Percentiles rank a stretch among this genome's conserved stretches.
These are phyloP conservation scores for Anguilla megastoma DNA, from an alignment of 2,797 vertebrate species.

Conservation along the genomic window DNA sequence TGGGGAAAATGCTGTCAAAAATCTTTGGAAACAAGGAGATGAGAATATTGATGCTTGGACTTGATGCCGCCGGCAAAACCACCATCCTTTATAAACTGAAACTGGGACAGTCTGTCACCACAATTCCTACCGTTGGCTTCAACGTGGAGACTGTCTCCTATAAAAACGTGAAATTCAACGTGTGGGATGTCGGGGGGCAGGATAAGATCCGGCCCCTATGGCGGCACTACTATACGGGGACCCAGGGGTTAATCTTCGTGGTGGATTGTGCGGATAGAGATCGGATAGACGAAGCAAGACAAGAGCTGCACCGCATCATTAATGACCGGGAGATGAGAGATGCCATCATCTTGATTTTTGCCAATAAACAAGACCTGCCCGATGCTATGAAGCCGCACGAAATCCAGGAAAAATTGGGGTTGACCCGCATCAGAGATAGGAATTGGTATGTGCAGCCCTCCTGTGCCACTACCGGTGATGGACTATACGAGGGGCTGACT, in stretches of 20 bases:
- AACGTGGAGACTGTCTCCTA: slow-evolving; percentile 99
- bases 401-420: slow-evolving; percentile 98
- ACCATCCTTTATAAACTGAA: slow-evolving; percentile 99
- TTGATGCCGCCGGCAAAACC: slow-evolving; percentile 97
- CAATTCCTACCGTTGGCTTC: slow-evolving; percentile 98
- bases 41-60: slow-evolving; percentile 99
- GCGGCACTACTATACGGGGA: slow-evolving; percentile 99
- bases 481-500: slow-evolving; percentile 98
- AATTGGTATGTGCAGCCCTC: slow-evolving; percentile 99
- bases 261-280: slow-evolving; percentile 99
- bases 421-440: slow-evolving; percentile 98
- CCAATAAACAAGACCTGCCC: slow-evolving; percentile 99
- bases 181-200: slow-evolving; percentile 98
- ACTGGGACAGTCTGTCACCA: slow-evolving; percentile 98
- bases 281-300: slow-evolving; percentile 96
- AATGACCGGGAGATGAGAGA: slow-evolving; percentile 99
- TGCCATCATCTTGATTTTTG: slow-evolving; percentile 99
- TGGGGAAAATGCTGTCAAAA: slow-evolving; percentile 99
- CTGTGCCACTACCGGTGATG: slow-evolving; percentile 95
- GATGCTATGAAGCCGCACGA: slow-evolving; percentile 99
- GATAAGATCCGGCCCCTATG: slow-evolving; percentile 98
- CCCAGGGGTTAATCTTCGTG: slow-evolving; percentile 97
- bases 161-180: slow-evolving; percentile 99
- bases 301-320: slow-evolving; percentile 99
- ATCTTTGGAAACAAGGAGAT: slow-evolving; percentile 99